Evolutionary conservation across 2,888 invertebrate genomes (phyloP).

Genomic region (Apodemia mormo): DNA sequence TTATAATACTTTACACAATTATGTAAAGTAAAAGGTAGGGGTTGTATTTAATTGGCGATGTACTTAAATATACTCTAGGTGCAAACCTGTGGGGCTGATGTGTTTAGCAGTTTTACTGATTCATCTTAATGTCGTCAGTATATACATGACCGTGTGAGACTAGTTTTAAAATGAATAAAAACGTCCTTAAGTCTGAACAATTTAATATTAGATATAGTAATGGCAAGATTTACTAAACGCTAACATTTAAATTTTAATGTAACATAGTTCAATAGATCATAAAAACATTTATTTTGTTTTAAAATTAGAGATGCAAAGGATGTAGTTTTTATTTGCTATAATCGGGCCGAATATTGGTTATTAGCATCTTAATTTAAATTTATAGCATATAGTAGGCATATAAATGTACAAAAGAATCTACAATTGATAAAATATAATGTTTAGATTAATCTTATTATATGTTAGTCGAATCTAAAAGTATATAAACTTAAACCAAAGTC

Average conservation of each 20-base stretch:
- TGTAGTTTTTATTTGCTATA: background rate
- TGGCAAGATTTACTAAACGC: conserved; percentile 80
- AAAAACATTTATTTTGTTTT: background rate
- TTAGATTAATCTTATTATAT: too few species aligned
- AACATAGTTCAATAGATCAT: conserved; percentile 21
- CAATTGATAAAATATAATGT: background rate
- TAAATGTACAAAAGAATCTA: background rate
- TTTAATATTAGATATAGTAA: conserved; percentile 47
- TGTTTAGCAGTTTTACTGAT: too few species aligned
- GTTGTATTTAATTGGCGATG: too few species aligned
- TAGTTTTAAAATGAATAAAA: background rate
- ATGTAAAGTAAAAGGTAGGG: too few species aligned
- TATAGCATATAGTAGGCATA: background rate
- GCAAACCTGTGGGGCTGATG: too few species aligned
- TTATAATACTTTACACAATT: too few species aligned
- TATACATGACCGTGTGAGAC: too few species aligned
- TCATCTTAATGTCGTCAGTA: too few species aligned
- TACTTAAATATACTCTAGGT: too few species aligned
- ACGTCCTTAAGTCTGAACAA: conserved; percentile 48
- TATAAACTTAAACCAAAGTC: too few species aligned
- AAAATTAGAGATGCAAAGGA: conserved; percentile 6
- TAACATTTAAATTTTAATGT: conserved; percentile 58
- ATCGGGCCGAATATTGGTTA: background rate
- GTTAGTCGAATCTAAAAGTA: background rate
- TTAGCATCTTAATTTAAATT: background rate